These are phyloP conservation scores for Lepidurus couesii DNA, from an alignment of 1,140 invertebrate genomes.

Conservation along the genomic window DNA sequence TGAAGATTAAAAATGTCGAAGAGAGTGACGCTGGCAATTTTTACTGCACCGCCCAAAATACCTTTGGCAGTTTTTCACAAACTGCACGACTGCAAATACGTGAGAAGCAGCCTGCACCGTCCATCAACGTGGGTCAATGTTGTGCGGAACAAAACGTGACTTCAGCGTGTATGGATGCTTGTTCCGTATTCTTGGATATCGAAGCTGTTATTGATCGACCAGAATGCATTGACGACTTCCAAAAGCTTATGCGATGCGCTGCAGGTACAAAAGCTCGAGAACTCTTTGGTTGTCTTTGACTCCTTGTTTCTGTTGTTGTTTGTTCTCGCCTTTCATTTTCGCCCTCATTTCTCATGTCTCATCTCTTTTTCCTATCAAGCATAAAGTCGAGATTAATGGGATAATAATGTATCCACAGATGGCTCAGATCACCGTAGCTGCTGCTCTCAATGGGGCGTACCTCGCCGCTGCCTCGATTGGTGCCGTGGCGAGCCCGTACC, in stretches of 20 bases:
- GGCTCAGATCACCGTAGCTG: constrained; percentile 67
- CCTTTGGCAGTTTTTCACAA: constrained; percentile 62
- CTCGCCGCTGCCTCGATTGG: constrained; percentile 66
- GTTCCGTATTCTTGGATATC: constrained; percentile 71
- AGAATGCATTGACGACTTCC: constrained; percentile 70
- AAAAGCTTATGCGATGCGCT: constrained; percentile 77
- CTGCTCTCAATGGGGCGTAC: constrained; percentile 66
- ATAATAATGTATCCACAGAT: constrained; percentile 42
- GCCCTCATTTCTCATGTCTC: background rate
- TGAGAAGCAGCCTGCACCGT: constrained; percentile 44
- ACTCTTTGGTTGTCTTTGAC: background rate
- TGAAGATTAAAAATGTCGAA: constrained; percentile 62
- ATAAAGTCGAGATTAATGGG: constrained; percentile 15
- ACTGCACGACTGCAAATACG: constrained; percentile 62
- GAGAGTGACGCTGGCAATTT: constrained; percentile 67
- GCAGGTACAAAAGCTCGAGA: constrained; percentile 50
- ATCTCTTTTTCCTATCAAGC: background rate
- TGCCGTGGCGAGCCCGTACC: constrained; percentile 59
- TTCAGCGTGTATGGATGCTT: constrained; percentile 65
- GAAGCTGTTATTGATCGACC: constrained; percentile 68
- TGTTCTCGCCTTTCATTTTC: background rate
- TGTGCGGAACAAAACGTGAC: constrained; percentile 69
- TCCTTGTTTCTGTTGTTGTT: background rate
- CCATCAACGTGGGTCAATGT: constrained; percentile 65
- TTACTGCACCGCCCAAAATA: constrained; percentile 73